Evolutionary conservation across 2,113 vertebrate genomes (phyloP).

Genomic region (Nothoprocta pentlandii): DNA sequence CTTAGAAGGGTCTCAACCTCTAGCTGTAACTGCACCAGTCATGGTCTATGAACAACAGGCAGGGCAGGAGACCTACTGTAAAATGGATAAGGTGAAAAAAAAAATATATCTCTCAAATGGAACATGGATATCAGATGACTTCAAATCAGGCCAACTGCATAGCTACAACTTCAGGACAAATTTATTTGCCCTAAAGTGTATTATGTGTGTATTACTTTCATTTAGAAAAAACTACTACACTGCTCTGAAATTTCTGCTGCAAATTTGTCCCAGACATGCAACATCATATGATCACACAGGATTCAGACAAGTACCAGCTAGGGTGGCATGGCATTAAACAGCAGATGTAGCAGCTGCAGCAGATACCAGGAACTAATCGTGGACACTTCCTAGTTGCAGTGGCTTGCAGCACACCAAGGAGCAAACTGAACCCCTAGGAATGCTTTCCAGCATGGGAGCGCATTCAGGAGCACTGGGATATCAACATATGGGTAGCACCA

Average conservation of each 20-base stretch:
- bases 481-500: accelerated
- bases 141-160: neutral
- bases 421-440: neutral
- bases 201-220: neutral
- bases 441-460: neutral
- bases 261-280: neutral
- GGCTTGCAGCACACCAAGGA: neutral
- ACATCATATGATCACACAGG: accelerated
- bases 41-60: neutral
- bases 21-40: neutral
- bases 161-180: neutral
- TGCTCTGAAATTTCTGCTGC: neutral
- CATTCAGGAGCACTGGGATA: neutral
- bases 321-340: neutral
- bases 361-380: neutral
- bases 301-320: neutral
- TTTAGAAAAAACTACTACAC: neutral
- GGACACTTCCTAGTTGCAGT: neutral
- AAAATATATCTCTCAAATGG: neutral
- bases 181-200: no score
- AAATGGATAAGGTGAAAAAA: neutral
- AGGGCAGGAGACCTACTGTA: neutral
- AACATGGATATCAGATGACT: neutral
- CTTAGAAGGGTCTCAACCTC: neutral
- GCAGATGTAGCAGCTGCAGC: accelerated